Base-by-base conservation (phyloP, 2,888 invertebrate species). In the Ophion slaviceki region DNA sequence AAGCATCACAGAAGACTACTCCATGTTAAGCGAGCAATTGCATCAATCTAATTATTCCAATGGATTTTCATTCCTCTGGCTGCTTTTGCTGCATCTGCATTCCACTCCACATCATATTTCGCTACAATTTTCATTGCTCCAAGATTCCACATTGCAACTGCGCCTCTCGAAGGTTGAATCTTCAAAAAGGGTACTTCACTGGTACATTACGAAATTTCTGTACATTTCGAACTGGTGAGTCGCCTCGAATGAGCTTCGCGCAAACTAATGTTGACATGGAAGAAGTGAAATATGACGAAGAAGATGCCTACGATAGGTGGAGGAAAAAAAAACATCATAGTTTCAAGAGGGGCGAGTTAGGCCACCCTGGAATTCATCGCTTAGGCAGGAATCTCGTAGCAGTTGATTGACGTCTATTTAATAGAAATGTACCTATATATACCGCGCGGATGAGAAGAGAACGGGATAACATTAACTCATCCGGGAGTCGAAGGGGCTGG, bases 361-460 rank as follows among this genome's bases (percentile, higher is more conserved):
- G 76, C 88, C 89, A 89, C 89, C 90, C 88, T 80, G 89, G 77
- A 86, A 82, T 84, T 82, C 86, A 80, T 77, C 80, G 79, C 78
- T 82, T 80, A 87, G 84, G 88, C 86, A 82, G 78, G 84, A 88
- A 92, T 91, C 72, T 70, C 75, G 84, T 57, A 72, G 82, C 89
- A 87, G 81, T 88, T 92, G 92, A 93, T 92, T 93, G 93, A 93
- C 93, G 91, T 90, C 90, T 90, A 90, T 92, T 93, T 93, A 92
- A 93, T 93, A 93, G 92, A 93, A 93, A 92, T 88, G 89, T 92
- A 92, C 92, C 90, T 89, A 91, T 87, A 90, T 45, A 78, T 68
- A 68, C 20, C 36, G 17, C 87, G 79, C 87, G 90, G 88, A 91
- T 89, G 90, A 90, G 80, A 81, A 75, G 70, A 80, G 80, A 88